These are phyloP conservation scores for Dasypogon diadema DNA, from an alignment of 2,888 invertebrate genomes.

Conservation along the genomic window DNA sequence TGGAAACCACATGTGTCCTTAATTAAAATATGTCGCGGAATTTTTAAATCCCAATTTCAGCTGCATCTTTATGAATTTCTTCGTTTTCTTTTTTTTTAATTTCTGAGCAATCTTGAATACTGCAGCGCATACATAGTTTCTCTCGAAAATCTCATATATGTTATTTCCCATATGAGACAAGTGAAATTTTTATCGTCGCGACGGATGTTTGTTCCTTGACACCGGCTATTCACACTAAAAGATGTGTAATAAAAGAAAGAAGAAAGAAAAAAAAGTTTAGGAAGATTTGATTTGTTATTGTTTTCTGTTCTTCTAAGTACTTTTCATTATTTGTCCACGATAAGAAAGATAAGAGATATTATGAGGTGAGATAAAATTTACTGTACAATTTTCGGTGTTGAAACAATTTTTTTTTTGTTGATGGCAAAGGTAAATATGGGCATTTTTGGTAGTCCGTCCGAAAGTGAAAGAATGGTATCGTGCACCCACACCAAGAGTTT, in stretches of 20 bases:
- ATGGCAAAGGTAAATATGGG: neutral
- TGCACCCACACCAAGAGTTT: conserved; percentile 1
- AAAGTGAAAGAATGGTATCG: neutral
- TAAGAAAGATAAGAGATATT: neutral
- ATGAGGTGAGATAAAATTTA: neutral
- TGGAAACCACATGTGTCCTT: conserved; percentile 46
- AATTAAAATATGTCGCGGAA: conserved; percentile 26
- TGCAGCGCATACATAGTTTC: neutral
- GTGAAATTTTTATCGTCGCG: conserved; percentile 43
- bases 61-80: neutral
- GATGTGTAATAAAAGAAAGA: conserved; percentile 17
- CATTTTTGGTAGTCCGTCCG: neutral
- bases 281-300: conserved; percentile 28
- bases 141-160: too few species aligned
- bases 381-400: neutral
- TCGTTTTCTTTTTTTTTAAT: conserved; percentile 12
- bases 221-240: conserved; percentile 37
- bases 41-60: conserved; percentile 1
- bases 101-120: neutral
- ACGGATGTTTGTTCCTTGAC: conserved; percentile 46
- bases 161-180: conserved; percentile 32
- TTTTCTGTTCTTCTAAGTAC: conserved; percentile 10
- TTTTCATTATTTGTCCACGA: neutral
- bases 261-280: neutral
- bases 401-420: neutral